Base-by-base conservation (phyloP, 2,113 vertebrate genomes). In the Cryptoleucopteryx plumbea region DNA sequence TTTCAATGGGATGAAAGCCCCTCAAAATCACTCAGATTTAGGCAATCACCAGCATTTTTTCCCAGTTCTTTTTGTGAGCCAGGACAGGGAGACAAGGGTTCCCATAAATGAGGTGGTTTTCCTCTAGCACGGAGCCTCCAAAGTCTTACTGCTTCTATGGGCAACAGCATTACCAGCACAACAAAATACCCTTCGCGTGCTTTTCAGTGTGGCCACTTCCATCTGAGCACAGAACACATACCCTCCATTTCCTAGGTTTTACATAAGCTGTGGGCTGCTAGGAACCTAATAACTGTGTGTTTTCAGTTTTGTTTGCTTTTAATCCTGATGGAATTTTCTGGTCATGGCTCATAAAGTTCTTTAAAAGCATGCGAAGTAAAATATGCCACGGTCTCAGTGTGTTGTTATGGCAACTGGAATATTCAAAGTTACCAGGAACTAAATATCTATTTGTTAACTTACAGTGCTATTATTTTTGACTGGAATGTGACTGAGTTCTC, bases 361-460 rank as follows among this genome's bases (percentile, higher is more conserved):
- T 89, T 82, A 87, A 93, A 95, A 93, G 43, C 53, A 38, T n/a
- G 23, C 42, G 27, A 93, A 90, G n/a, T 80, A 80, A 94, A 90
- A 96, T 81, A 80, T 52, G 42, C 58, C 36, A 90, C 29, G 80
- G 36, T 73, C 52, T 75, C 66, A 48, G 45, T 19, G 31, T 42
- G 71, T 83, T 90, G 89, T 88, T 95, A 97, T 91, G 53, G 86
- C 71, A 97, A 93, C 82, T 66, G 62, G 42, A 95, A 93, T 88
- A 91, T 62, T 93, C 38, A 77, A 91, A 90, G 38, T 91, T 68
- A 87, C 32, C 65, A 94, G 58, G 63, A 97, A 79, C 38, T 38
- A 89, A 88, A 15, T 61, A 91, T 65, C 78, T 92, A 19, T 58
- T 83, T 83, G 32, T 73, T 92, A 81, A 47, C 27, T 59, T 75